Percentiles rank a stretch among this genome's conserved stretches.
Conservation (phyloP, 1,140 invertebrate species). For the Leptonema lineaticorne region DNA sequence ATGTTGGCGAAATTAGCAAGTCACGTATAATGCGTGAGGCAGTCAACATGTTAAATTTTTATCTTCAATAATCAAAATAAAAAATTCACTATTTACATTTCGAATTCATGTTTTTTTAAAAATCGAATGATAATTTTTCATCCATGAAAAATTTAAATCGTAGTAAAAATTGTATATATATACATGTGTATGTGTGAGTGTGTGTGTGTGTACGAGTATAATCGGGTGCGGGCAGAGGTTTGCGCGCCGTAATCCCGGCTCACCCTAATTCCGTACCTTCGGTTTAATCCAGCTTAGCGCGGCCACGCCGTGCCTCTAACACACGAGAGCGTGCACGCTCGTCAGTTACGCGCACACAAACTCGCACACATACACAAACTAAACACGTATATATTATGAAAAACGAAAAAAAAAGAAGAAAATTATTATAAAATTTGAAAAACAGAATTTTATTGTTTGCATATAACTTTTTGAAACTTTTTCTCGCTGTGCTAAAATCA, state of each 20-base stretch:
- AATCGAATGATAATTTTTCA: too few relatives aligned
- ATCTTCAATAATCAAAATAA: too few relatives aligned
- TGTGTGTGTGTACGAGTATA: background rate
- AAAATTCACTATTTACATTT: too few relatives aligned
- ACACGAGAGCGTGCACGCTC: background rate
- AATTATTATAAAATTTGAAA: too few relatives aligned
- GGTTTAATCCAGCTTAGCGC: constrained; percentile 57
- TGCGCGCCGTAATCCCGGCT: constrained; percentile 52
- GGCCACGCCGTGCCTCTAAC: constrained; percentile 40
- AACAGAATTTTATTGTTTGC: too few relatives aligned
- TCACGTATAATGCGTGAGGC: too few relatives aligned
- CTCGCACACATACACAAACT: background rate
- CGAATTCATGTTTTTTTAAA: too few relatives aligned
- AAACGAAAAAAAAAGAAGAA: background rate
- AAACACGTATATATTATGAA: background rate
- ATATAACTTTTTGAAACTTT: background rate
- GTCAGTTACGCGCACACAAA: background rate
- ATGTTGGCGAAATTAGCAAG: too few relatives aligned
- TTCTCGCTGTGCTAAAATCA: too few relatives aligned
- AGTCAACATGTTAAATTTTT: too few relatives aligned
- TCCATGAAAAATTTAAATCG: too few relatives aligned
- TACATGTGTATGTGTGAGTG: background rate
- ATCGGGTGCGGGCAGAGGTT: constrained; percentile 28
- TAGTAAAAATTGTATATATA: too few relatives aligned
- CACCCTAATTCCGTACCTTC: constrained; percentile 56